A percentile compares a stretch with the other conserved stretches of the same genome.
phyloP scores from a whole-genome alignment of 1,140 invertebrate species.

The Plutomurus gul region DNA sequence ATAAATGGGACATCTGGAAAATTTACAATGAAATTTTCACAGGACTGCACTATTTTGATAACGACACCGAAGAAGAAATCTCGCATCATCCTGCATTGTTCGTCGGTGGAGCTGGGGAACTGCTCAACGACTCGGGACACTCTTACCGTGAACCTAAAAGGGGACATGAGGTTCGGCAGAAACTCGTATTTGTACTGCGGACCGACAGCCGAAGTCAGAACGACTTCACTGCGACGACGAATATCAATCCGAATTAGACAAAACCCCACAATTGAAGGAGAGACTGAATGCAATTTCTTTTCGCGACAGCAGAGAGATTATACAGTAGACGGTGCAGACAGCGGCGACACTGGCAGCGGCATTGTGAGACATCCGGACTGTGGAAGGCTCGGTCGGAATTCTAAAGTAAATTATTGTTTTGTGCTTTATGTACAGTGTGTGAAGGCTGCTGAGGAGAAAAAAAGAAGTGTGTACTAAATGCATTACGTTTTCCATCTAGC shows the following conservation, averaged over 20 bases:
- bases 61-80: constrained; percentile 36
- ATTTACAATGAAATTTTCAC: constrained; percentile 47
- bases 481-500: not conserved
- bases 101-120: constrained; percentile 37
- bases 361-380: not conserved
- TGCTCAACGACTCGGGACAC: constrained; percentile 42
- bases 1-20: constrained; percentile 40
- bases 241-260: constrained; percentile 40
- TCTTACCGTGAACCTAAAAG: constrained; percentile 46
- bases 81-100: constrained; percentile 44
- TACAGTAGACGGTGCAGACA: not conserved
- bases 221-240: constrained; percentile 37
- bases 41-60: constrained; percentile 46
- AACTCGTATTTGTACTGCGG: constrained; percentile 53
- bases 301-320: constrained; percentile 37
- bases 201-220: constrained; percentile 18
- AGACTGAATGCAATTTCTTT: constrained; percentile 36
- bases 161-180: constrained; percentile 46
- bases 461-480: not conserved
- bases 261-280: not conserved
- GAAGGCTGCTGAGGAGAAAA: not conserved
- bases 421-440: not conserved
- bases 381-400: constrained; percentile 39
- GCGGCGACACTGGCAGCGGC: not conserved
- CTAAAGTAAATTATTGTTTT: constrained; percentile 42